Conservation (phyloP, 2,888 invertebrate genomes). For the Mythimna lalbum region DNA sequence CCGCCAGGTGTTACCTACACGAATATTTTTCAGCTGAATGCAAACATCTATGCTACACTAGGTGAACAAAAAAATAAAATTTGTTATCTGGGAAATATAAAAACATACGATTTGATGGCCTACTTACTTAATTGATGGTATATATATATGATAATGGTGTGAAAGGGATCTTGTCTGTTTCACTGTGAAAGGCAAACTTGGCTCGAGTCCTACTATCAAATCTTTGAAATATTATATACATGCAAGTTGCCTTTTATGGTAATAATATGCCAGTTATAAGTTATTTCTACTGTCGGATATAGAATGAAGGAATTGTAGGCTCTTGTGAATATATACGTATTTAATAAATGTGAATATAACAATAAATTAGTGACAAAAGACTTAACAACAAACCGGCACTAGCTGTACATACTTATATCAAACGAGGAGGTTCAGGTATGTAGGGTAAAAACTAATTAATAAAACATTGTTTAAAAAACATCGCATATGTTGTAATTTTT, state of each 20-base stretch:
- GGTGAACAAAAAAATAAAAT: constrained; percentile 28
- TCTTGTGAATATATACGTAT: constrained; percentile 79
- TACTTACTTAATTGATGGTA: constrained; percentile 50
- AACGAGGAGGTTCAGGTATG: constrained; percentile 79
- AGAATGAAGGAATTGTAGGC: constrained; percentile 77
- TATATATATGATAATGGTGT: constrained; percentile 47
- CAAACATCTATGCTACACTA: constrained; percentile 19
- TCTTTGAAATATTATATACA: constrained; percentile 40
- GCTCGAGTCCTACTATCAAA: constrained; percentile 27
- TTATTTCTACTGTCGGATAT: constrained; percentile 68
- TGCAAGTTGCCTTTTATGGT: constrained; percentile 54
- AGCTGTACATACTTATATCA: constrained; percentile 83
- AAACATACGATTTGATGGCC: constrained; percentile 54
- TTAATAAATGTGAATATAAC: constrained; percentile 85
- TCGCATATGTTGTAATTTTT: constrained; percentile 85
- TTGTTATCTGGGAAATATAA: constrained; percentile 12
- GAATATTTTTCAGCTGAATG: constrained; percentile 49
- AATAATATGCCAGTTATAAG: constrained; percentile 54
- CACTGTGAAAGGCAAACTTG: constrained; percentile 53
- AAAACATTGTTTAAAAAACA: constrained; percentile 70
- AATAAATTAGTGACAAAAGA: constrained; percentile 86
- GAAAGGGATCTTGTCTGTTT: constrained; percentile 43
- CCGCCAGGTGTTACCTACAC: constrained; percentile 32
- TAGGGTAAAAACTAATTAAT: constrained; percentile 69
- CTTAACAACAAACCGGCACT: constrained; percentile 76